phyloP scores from a whole-genome alignment of 1,140 invertebrate genomes.

The Dinoponera quadriceps region DNA sequence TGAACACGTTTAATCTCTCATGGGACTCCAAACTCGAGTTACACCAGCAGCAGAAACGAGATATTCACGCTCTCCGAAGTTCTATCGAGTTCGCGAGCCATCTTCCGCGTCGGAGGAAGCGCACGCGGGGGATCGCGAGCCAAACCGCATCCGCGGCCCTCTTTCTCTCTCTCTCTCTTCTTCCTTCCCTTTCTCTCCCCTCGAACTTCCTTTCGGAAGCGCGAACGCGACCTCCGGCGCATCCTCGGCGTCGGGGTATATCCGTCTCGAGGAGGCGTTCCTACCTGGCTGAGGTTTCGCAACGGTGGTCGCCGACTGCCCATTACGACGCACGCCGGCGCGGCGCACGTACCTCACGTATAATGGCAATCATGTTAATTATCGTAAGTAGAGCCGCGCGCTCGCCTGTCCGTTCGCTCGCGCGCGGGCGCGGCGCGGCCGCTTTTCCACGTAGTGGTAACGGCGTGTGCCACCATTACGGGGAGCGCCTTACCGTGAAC shows the following conservation, averaged over 20 bases:
- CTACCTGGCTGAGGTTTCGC: slow-evolving; percentile 51
- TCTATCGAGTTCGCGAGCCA: too few relatives aligned
- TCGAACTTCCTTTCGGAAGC: slow-evolving; percentile 50
- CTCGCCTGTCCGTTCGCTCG: slow-evolving; percentile 37
- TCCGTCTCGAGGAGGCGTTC: slow-evolving; percentile 47
- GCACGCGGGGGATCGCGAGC: too few relatives aligned
- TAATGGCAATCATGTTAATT: slow-evolving; percentile 85
- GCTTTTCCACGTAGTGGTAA: slow-evolving; percentile 74
- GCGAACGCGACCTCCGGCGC: slow-evolving; percentile 25
- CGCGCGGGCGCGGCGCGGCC: slow-evolving; percentile 31
- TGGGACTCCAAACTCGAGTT: too few relatives aligned
- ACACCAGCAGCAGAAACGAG: too few relatives aligned
- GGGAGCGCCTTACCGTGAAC: slow-evolving; percentile 83
- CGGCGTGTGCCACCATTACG: slow-evolving; percentile 84
- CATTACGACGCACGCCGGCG: slow-evolving; percentile 75
- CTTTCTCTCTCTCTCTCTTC: background rate
- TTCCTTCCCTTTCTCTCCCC: background rate
- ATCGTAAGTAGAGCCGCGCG: slow-evolving; percentile 80
- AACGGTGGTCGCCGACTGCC: slow-evolving; percentile 69
- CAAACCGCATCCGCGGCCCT: too few relatives aligned
- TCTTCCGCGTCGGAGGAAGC: too few relatives aligned
- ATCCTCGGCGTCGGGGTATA: slow-evolving; percentile 31
- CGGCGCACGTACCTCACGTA: slow-evolving; percentile 80
- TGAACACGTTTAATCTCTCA: too few relatives aligned
- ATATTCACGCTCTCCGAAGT: too few relatives aligned